phyloP scores from a whole-genome alignment of 2,797 vertebrate species.

The Aplochiton taeniatus region DNA sequence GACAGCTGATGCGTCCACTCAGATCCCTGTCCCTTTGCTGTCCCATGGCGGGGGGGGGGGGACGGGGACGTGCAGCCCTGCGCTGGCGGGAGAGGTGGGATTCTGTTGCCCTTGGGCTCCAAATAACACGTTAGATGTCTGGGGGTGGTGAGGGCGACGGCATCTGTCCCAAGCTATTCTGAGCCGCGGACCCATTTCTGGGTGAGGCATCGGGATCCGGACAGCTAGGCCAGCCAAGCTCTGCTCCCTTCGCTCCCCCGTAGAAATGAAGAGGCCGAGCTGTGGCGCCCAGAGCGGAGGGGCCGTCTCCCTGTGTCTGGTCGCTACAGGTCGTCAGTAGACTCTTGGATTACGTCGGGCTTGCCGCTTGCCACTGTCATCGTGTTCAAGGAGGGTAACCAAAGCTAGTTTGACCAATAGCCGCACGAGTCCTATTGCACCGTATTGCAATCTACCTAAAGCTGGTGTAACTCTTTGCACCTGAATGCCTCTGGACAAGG shows the following conservation, averaged over 20 bases:
- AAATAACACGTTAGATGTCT: conserved; percentile 70
- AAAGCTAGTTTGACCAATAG: too few relatives aligned
- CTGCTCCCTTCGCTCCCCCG: conserved; percentile 42
- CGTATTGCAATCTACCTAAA: too few relatives aligned
- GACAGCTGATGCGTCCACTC: conserved; percentile 27
- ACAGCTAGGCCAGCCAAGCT: conserved; percentile 50
- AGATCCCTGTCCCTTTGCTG: conserved; percentile 9
- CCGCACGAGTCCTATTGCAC: too few relatives aligned
- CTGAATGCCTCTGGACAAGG: too few relatives aligned
- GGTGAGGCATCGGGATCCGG: conserved; percentile 53
- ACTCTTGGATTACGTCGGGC: neutral
- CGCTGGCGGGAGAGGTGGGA: conserved; percentile 56
- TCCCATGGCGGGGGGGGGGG: conserved; percentile 26
- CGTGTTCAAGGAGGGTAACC: too few relatives aligned
- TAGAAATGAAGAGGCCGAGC: conserved; percentile 18
- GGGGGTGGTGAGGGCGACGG: conserved; percentile 58
- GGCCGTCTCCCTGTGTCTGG: conserved; percentile 1
- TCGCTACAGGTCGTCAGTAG: neutral
- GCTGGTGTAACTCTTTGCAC: too few relatives aligned
- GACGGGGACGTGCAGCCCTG: conserved; percentile 30
- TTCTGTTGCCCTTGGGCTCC: conserved; percentile 77
- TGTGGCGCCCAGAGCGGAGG: neutral
- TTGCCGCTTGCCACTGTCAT: neutral
- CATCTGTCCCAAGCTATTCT: conserved; percentile 81
- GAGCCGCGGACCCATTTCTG: conserved; percentile 75